Evolutionary conservation across 2,113 vertebrate species (phyloP), one percentile per base, ranked within the genome.

Genomic region (Microtus richardsoni): DNA sequence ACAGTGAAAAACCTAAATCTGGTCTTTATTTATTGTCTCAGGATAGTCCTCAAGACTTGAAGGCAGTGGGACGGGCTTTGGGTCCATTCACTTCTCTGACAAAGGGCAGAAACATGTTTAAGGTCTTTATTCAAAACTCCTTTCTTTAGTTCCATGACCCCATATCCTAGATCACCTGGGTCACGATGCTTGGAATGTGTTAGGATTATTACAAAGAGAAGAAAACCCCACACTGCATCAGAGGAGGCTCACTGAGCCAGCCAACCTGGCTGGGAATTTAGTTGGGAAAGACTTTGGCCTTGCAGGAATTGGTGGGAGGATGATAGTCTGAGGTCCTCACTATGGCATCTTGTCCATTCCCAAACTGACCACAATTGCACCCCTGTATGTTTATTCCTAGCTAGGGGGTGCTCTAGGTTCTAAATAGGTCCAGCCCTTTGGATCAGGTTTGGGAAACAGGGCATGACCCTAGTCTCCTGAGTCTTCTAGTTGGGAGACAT

Each of bases 391-490:
- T 95, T 71, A 36, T 44, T 62, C 83, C 73, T 64, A 44, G 9
- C 26, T 70, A 77, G 41, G 64, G n/a, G 68, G 39, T 71, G n/a
- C 33, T 62, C 62, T 62, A 89, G 84, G 30, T 85, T 88, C 49
- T 88, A 94, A 77, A 30, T 71, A 36, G 30, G 41, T 91, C 28
- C 19, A 3, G 4, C 28, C 41, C 49, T 93, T 73, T 73, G 91
- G 66, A 89, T 88, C 62, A 62, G 78, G 16, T 71, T 91, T 88
- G 44, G 95, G 94, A 68, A 88, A 83, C 71, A 85, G 71, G 74
- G 19, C 58, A 68, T 41, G 79, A 73, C n/a, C 24, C 39, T 7
- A 17, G 49, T 30, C 22, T 62, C 73, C 44, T 39, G 28, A 44
- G 54, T 89, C 54, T 13, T 77, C 73, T 64, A 60, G 58, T 90